Evolutionary conservation across 2,888 invertebrate genomes (phyloP), one percentile per base, ranked within the genome.

Genomic region (Halictus ligatus): DNA sequence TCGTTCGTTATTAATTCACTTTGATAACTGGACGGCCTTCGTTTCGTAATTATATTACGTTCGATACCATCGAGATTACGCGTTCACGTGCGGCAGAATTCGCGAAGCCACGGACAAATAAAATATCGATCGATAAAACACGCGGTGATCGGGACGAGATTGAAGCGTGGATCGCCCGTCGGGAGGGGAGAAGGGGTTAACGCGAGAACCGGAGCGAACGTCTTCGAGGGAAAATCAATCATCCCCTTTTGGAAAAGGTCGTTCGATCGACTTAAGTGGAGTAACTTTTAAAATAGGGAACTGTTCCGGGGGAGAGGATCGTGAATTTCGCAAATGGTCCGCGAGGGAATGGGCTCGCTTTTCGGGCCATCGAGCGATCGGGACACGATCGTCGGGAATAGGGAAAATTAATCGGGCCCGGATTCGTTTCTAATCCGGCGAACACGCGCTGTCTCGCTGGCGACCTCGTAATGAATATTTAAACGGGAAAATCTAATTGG

Each of bases 401-500:
- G 10, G 50, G 50, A 35, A 46, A 73, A 67, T 60, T 29, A 54
- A 83, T 75, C 7, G 58, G n/a, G 0, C 7, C 21, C 18, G 72
- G 64, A 72, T 75, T 77, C 73, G 35, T 25, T 80, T 64, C 60
- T 48, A 72, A 72, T 43, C 40, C 67, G 54, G 21, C 29, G 76
- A 79, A n/a, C 54, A 43, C 46, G 21, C 29, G 40, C 46, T 40
- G 64, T 50, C 40, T 58, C 69, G 58, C 4, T 15, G 58, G n/a
- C 18, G 8, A 18, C 2, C 48, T 40, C 40, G 58, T 12, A 71
- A 81, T 79, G 85, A 85, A 85, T 86, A 86, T 81, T 86, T 81
- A 74, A 86, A 81, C 78, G 74, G 29, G 50, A 40, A 69, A 69
- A 69, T 82, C 75, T 85, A 87, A 87, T 87, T 78, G 78, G 43